A percentile compares a stretch with the other conserved stretches of the same genome.
Conservation (phyloP, 2,113 vertebrate genomes). For the Sander lucioperca region DNA sequence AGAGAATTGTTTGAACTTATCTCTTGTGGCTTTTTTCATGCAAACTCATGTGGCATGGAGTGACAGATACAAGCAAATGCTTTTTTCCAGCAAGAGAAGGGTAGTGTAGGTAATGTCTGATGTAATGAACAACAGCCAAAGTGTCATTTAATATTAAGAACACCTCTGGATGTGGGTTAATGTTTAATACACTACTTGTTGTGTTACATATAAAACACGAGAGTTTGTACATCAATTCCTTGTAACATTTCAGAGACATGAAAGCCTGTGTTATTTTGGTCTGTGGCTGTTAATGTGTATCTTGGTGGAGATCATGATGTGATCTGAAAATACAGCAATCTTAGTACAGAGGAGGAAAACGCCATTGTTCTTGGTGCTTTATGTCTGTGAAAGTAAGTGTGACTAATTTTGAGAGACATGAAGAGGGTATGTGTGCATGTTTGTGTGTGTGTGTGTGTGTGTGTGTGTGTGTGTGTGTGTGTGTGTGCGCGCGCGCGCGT, state of each 20-base stretch:
- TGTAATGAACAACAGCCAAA: slow-evolving; percentile 14
- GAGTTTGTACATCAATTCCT: slow-evolving; percentile 11
- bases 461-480: slow-evolving; percentile 25
- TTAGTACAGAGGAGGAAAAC: slow-evolving; percentile 31
- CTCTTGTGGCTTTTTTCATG: slow-evolving; percentile 31
- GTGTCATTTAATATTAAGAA: slow-evolving; percentile 32
- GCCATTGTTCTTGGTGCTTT: slow-evolving; percentile 62
- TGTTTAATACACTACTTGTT: slow-evolving; percentile 31
- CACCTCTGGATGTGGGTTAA: slow-evolving; percentile 6
- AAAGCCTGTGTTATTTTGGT: neutral
- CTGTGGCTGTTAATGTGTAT: slow-evolving; percentile 20
- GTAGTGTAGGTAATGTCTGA: neutral
- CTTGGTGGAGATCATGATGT: slow-evolving; percentile 38
- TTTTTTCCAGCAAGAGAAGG: slow-evolving; percentile 32
- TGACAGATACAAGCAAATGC: slow-evolving; percentile 55
- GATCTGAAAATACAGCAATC: slow-evolving; percentile 58
- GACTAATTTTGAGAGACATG: slow-evolving; percentile 75
- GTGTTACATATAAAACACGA: slow-evolving; percentile 13
- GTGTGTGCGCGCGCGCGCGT: slow-evolving; percentile 31
- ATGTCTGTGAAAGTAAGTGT: slow-evolving; percentile 75
- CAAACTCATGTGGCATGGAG: slow-evolving; percentile 3
- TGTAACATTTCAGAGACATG: neutral
- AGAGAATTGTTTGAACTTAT: neutral
- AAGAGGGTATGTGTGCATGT: slow-evolving; percentile 27
- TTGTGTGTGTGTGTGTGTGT: slow-evolving; percentile 1